phyloP scores from a whole-genome alignment of 35 echinoderm and acorn worm genomes.

The Ophioderma brevispina region DNA sequence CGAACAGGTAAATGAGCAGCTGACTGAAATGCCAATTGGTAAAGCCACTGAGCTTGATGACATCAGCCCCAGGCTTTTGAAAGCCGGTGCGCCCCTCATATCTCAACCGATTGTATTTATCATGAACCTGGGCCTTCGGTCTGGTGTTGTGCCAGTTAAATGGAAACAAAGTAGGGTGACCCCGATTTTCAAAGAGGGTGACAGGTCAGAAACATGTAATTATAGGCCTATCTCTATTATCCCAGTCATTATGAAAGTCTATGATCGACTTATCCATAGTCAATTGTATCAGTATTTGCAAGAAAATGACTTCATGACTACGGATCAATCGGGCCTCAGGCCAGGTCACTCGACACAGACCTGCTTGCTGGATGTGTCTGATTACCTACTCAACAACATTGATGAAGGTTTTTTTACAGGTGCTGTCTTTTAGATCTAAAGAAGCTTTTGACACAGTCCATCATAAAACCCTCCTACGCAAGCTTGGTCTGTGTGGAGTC shows the following conservation, averaged over 20 bases:
- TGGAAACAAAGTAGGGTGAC: conserved; percentile 22
- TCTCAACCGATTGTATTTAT: neutral
- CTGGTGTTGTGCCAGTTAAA: neutral
- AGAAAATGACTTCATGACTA: neutral
- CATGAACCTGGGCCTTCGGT: conserved; percentile 6
- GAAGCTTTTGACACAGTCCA: conserved; percentile 13
- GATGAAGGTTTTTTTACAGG: neutral
- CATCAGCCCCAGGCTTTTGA: conserved; percentile 9
- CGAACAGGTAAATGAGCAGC: neutral
- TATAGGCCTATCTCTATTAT: conserved; percentile 22
- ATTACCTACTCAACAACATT: conserved; percentile 21
- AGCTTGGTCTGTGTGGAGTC: too few relatives aligned
- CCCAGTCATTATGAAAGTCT: neutral
- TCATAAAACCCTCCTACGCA: neutral
- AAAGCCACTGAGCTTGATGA: conserved; percentile 24
- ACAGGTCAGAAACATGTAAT: neutral
- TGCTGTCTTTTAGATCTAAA: neutral
- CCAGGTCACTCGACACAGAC: conserved; percentile 31
- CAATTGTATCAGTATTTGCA: neutral
- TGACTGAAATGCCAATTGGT: neutral
- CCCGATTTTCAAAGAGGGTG: conserved; percentile 24
- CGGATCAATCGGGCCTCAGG: conserved; percentile 31
- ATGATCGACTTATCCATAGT: conserved; percentile 18
- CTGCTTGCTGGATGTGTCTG: conserved; percentile 16
- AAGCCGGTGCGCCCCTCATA: neutral